A percentile compares a stretch with the other conserved stretches of the same genome.
These are phyloP conservation scores for Pseudomyrmex cubaensis DNA, from an alignment of 1,140 invertebrate genomes.

Conservation along the genomic window DNA sequence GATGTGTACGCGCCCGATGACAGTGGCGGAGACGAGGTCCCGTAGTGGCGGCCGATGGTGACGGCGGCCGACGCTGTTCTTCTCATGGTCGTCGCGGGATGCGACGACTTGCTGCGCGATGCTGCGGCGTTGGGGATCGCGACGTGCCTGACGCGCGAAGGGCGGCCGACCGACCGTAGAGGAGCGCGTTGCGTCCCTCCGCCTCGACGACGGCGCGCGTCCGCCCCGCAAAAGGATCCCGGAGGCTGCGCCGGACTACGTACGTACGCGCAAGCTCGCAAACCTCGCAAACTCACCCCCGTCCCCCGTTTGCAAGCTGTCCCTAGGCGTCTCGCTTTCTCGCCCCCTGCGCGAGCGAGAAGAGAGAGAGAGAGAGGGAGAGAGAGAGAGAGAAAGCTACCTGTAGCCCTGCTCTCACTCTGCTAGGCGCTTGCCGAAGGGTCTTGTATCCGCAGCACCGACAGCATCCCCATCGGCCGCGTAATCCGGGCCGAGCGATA, in stretches of 20 bases:
- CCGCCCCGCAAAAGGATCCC: slow-evolving; percentile 38
- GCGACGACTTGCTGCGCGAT: slow-evolving; percentile 49
- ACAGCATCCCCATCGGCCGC: not conserved
- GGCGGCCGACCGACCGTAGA: slow-evolving; percentile 54
- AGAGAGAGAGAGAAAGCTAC: not conserved
- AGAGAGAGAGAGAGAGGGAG: not conserved
- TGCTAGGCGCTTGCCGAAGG: not conserved
- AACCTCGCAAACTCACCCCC: slow-evolving; percentile 35
- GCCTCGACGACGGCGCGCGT: slow-evolving; percentile 38
- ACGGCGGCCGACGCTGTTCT: slow-evolving; percentile 63
- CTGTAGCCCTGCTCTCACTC: slow-evolving; percentile 2
- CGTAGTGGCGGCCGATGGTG: slow-evolving; percentile 42
- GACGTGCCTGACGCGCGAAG: slow-evolving; percentile 70
- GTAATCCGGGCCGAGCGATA: slow-evolving; percentile 5
- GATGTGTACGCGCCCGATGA: slow-evolving; percentile 16
- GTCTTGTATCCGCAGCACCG: slow-evolving; percentile 27
- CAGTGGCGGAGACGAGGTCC: slow-evolving; percentile 52
- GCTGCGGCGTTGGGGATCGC: slow-evolving; percentile 62
- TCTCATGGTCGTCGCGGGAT: slow-evolving; percentile 67
- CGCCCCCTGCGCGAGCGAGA: not conserved
- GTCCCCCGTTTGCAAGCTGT: not conserved
- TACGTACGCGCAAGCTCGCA: slow-evolving; percentile 31
- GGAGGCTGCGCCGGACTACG: slow-evolving; percentile 44
- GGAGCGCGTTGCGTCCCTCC: slow-evolving; percentile 23
- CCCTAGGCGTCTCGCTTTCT: slow-evolving; percentile 11